Conservation (phyloP, 2,113 vertebrate species). For the Lepus timidus region DNA sequence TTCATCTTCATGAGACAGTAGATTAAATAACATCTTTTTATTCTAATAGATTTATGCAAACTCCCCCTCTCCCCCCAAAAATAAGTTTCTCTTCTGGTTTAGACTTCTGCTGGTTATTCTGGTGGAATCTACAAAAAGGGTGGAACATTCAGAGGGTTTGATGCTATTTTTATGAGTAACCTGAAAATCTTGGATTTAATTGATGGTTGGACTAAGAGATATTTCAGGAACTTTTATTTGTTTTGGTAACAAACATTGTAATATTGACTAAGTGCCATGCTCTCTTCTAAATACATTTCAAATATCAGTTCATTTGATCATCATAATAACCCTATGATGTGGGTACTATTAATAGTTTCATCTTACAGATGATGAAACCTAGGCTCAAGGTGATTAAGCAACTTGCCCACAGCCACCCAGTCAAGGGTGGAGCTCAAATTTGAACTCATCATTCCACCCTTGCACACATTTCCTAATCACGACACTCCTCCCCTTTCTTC, state of each 20-base stretch:
- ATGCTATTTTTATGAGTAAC: slow-evolving; percentile 18
- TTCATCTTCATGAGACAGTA: neutral
- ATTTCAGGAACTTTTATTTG: slow-evolving; percentile 18
- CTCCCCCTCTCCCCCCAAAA: neutral
- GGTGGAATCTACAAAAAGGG: neutral
- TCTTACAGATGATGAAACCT: slow-evolving; percentile 50
- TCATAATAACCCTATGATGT: neutral
- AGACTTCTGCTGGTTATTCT: neutral
- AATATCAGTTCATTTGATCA: slow-evolving; percentile 43
- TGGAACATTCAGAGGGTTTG: neutral
- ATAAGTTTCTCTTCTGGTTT: too few relatives aligned
- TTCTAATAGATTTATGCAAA: too few relatives aligned
- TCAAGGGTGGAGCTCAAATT: neutral
- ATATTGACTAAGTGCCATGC: neutral
- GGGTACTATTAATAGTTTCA: neutral
- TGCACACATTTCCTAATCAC: slow-evolving; percentile 12
- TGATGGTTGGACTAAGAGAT: neutral
- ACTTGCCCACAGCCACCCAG: slow-evolving; percentile 10
- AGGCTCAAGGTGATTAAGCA: neutral
- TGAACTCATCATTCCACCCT: slow-evolving; percentile 38
- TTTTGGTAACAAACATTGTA: slow-evolving; percentile 19
- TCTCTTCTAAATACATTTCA: slow-evolving; percentile 46
- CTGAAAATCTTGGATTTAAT: neutral
- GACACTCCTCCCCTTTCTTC: neutral
- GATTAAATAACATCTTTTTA: too few relatives aligned